These are phyloP conservation scores for Drosophila histrio DNA, from an alignment of 2,888 invertebrate genomes.

Conservation along the genomic window DNA sequence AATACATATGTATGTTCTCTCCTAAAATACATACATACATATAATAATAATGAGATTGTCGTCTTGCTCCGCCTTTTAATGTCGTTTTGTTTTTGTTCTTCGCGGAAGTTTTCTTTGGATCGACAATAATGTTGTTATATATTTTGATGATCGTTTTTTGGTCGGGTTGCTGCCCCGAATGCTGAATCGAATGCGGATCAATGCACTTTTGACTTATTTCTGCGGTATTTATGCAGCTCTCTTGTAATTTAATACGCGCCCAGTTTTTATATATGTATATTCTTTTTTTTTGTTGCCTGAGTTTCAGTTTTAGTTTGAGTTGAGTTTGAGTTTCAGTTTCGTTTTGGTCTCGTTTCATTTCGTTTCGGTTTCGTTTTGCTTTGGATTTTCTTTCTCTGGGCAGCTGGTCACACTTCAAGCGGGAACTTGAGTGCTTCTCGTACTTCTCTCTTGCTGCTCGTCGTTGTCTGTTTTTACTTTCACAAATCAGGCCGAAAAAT, in stretches of 20 bases:
- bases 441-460: conserved; percentile 1
- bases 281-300: not conserved
- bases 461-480: conserved; percentile 54
- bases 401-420: conserved; percentile 49
- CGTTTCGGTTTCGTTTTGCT: conserved; percentile 28
- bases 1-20: not conserved
- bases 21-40: not conserved
- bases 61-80: not conserved
- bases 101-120: conserved; percentile 9
- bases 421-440: conserved; percentile 2
- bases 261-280: too few species aligned
- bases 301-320: conserved; percentile 1
- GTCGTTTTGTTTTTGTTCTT: not conserved
- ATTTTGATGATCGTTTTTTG: conserved; percentile 13
- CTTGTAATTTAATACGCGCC: conserved; percentile 42
- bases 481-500: conserved; percentile 67
- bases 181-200: conserved; percentile 67
- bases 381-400: not conserved
- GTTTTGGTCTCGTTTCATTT: conserved; percentile 27
- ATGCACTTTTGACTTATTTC: conserved; percentile 60
- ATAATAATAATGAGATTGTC: conserved; percentile 14
- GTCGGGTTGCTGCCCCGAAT: conserved; percentile 6
- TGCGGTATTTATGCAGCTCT: conserved; percentile 46
- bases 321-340: conserved; percentile 7
- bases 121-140: not conserved